phyloP scores from a whole-genome alignment of 2,113 vertebrate genomes.

The Melanerpes formicivorus region DNA sequence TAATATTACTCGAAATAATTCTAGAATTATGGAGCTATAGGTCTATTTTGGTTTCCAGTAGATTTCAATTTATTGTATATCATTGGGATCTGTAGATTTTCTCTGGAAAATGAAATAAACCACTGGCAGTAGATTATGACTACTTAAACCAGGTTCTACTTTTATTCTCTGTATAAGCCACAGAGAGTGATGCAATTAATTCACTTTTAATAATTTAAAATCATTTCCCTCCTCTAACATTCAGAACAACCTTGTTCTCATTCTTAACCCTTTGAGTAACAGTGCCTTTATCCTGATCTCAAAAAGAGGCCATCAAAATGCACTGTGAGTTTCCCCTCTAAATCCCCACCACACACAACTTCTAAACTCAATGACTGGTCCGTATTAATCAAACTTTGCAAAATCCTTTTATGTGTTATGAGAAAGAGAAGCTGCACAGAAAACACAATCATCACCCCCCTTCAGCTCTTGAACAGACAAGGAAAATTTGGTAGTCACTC shows the following conservation, averaged over 20 bases:
- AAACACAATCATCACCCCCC: neutral
- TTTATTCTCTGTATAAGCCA: neutral
- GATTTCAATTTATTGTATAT: neutral
- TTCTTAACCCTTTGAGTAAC: slow-evolving; percentile 22
- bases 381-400: neutral
- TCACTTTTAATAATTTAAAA: slow-evolving; percentile 28
- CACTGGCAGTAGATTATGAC: neutral
- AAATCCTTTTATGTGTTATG: no score
- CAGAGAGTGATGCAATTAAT: neutral
- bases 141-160: slow-evolving; percentile 1
- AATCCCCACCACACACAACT: neutral
- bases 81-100: neutral
- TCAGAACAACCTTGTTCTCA: neutral
- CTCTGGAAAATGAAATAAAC: neutral
- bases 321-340: neutral
- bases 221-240: neutral
- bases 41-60: neutral
- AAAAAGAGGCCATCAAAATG: neutral
- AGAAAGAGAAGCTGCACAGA: neutral
- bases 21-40: neutral
- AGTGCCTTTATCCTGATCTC: neutral
- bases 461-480: neutral
- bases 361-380: neutral
- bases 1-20: neutral
- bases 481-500: neutral